These are phyloP conservation scores for Mechanitis mazaeus DNA, from an alignment of 2,888 invertebrate species.

Conservation along the genomic window DNA sequence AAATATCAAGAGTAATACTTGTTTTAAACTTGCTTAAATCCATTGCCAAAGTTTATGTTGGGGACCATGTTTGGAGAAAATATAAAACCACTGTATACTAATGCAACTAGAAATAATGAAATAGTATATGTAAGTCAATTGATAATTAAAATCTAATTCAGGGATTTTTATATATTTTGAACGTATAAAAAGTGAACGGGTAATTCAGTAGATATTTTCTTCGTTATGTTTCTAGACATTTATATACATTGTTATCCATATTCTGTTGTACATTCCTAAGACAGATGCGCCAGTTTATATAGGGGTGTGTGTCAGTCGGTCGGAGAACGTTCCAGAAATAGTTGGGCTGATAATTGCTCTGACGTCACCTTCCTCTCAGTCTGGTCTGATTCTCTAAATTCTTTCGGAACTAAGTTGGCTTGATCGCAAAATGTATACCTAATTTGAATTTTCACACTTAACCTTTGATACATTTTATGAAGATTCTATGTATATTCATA, in stretches of 20 bases:
- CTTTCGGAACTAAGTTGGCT: conserved; percentile 2
- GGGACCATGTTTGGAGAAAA: neutral
- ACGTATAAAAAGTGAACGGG: too few species aligned
- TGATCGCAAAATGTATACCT: neutral
- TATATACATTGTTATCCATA: neutral
- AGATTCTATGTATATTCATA: too few species aligned
- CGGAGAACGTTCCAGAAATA: conserved; percentile 5
- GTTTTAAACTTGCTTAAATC: neutral
- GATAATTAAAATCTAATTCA: too few species aligned
- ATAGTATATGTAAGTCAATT: neutral
- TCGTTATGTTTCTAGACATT: too few species aligned
- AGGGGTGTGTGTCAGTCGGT: neutral
- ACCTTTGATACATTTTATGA: too few species aligned
- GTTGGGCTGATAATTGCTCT: conserved; percentile 9
- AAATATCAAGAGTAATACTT: neutral
- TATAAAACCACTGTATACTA: too few species aligned
- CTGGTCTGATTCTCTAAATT: conserved; percentile 10
- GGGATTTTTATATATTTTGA: too few species aligned
- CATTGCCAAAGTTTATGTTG: neutral
- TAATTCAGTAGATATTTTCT: too few species aligned
- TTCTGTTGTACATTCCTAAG: neutral
- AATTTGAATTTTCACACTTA: too few species aligned
- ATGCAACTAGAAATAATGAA: neutral
- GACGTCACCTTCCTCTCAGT: conserved; percentile 6
- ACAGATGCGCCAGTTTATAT: conserved; percentile 2